Base-by-base conservation (phyloP, 1,140 invertebrate species). In the Brachionus sp. region DNA sequence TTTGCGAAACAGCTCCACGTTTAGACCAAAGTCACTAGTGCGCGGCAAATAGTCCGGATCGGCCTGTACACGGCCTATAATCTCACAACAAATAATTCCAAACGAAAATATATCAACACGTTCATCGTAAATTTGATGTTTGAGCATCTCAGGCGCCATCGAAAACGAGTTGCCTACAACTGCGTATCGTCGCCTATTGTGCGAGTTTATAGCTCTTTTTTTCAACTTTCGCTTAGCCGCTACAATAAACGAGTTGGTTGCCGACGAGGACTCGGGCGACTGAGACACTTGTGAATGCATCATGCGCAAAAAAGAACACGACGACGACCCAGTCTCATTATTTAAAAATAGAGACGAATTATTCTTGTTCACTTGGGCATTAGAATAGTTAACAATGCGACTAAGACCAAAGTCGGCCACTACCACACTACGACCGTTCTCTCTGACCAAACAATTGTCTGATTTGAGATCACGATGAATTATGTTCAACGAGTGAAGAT, bases 41-140 rank as follows among this genome's bases (percentile, higher is more conserved):
- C 95, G 90, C 0, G 95, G 95, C 83, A 97, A 89, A 86, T 93
- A 95, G 87, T 97, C 95, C 0, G 95, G 95, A 90, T 97, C 95
- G 0, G 95, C 95, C 82, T 94, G 93, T 1, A 97, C 94, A 57
- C 95, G 91, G 0, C 95, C 95, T 86, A 97, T 97, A 77, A 97
- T 95, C 92, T 95, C 88, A 86, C 87, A 88, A 1, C 87, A 64
- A 83, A 88, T 86, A 73, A 88, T 88, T 10, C 88, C 88, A 85
- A 86, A 88, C 7, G 87, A 87, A 80, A 89, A 88, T 0, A 87
- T 83, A 83, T 89, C 88, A 0, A 88, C 88, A 84, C 88, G 87
- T 84, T 89, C 88, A 85, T 89, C 88, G 83, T 89, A 88, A 25
- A 84, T 85, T 68, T 86, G 84, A 5, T 86, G 86, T 78, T 85